These are phyloP conservation scores for Sipha maydis DNA, from an alignment of 2,888 invertebrate genomes.

Conservation along the genomic window DNA sequence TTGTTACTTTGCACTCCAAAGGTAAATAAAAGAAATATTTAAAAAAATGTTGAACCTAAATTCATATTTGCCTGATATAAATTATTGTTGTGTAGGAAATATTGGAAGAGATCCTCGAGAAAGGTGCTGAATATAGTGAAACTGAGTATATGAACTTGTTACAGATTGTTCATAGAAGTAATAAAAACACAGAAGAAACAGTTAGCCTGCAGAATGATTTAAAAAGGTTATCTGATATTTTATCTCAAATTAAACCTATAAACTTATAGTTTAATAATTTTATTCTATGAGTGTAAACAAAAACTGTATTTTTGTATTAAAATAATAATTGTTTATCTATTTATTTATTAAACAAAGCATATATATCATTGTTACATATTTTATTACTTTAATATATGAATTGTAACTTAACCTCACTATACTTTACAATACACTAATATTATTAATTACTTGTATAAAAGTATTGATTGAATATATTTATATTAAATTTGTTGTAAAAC, in stretches of 20 bases:
- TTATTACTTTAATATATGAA: constrained; percentile 25
- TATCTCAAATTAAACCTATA: constrained; percentile 73
- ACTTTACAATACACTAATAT: neutral
- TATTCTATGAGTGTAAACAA: neutral
- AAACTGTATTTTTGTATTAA: constrained; percentile 28
- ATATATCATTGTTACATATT: constrained; percentile 41
- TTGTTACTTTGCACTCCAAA: constrained; percentile 84
- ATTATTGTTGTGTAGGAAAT: constrained; percentile 76
- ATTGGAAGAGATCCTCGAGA: constrained; percentile 82
- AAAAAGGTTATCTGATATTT: constrained; percentile 83
- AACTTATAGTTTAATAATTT: constrained; percentile 11
- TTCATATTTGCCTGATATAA: neutral
- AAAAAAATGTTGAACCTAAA: neutral
- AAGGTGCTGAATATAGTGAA: constrained; percentile 87
- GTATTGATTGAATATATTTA: neutral
- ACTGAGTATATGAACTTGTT: constrained; percentile 88
- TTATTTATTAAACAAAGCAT: constrained; percentile 37
- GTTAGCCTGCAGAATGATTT: constrained; percentile 72
- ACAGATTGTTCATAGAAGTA: constrained; percentile 75
- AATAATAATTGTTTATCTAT: neutral
- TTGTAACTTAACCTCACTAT: neutral
- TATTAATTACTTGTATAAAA: neutral
- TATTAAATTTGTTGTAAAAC: neutral
- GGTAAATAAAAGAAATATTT: constrained; percentile 69
- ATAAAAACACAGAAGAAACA: constrained; percentile 62